Percentiles rank a stretch among this genome's conserved stretches.
Conservation (phyloP, 2,888 invertebrate species). For the Phasia obesa region DNA sequence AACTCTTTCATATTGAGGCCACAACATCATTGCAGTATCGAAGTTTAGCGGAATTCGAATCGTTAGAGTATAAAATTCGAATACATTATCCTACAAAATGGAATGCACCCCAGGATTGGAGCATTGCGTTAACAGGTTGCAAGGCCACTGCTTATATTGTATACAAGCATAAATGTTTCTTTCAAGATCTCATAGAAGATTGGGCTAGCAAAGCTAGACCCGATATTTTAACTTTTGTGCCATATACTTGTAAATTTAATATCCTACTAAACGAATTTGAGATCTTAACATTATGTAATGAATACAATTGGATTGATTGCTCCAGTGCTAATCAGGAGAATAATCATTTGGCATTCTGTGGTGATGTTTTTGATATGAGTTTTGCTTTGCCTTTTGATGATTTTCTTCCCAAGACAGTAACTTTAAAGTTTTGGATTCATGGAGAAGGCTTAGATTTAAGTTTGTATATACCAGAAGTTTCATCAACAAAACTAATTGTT, state of each 20-base stretch:
- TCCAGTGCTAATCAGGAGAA: constrained; percentile 97
- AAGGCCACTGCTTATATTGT: constrained; percentile 96
- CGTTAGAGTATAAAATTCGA: constrained; percentile 92
- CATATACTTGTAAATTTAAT: constrained; percentile 97
- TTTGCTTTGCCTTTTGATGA: constrained; percentile 97
- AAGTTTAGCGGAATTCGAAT: constrained; percentile 96
- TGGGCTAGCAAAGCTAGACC: constrained; percentile 97
- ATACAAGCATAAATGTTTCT: constrained; percentile 97
- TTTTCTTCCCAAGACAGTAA: constrained; percentile 94
- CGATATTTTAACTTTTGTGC: constrained; percentile 96
- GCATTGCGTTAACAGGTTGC: constrained; percentile 94
- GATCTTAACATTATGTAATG: constrained; percentile 95
- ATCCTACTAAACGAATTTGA: constrained; percentile 97
- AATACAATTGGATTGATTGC: constrained; percentile 99
- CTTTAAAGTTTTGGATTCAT: constrained; percentile 96
- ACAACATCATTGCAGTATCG: constrained; percentile 97
- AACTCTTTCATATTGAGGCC: constrained; percentile 95
- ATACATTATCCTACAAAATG: constrained; percentile 94
- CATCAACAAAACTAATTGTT: constrained; percentile 92
- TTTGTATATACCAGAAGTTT: constrained; percentile 95
- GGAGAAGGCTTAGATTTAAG: constrained; percentile 96
- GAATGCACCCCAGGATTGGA: constrained; percentile 99
- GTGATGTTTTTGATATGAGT: constrained; percentile 95
- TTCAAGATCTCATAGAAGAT: constrained; percentile 97
- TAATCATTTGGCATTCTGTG: constrained; percentile 96